These are phyloP conservation scores for Pinna nobilis DNA, from an alignment of 1,140 invertebrate genomes.

Conservation along the genomic window DNA sequence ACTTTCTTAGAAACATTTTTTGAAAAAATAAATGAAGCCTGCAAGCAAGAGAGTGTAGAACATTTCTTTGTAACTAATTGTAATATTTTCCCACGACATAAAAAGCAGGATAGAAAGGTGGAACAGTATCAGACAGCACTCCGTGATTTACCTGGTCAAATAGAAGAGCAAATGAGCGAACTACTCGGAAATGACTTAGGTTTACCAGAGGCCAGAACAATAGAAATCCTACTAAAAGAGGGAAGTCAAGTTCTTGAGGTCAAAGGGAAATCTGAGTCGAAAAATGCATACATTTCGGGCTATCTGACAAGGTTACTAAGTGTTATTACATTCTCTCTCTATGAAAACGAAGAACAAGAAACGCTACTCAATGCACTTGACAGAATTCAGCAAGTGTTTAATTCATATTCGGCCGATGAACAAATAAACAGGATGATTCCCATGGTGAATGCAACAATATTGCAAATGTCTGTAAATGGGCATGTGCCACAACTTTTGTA, in stretches of 20 bases:
- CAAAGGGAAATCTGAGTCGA: too few relatives aligned
- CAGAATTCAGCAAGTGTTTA: constrained; percentile 13
- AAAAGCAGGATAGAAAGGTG: not conserved
- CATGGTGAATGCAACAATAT: constrained; percentile 22
- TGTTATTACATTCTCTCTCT: constrained; percentile 26
- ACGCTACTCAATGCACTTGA: not conserved
- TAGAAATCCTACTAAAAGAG: too few relatives aligned
- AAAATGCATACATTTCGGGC: constrained; percentile 17
- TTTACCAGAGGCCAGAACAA: not conserved
- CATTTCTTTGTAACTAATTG: constrained; percentile 32
- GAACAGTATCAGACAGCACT: not conserved
- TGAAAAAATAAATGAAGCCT: not conserved
- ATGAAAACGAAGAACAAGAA: constrained; percentile 14
- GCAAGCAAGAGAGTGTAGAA: constrained; percentile 1
- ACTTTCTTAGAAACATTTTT: not conserved
- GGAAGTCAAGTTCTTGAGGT: too few relatives aligned
- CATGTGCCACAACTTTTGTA: not conserved
- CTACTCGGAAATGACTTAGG: constrained; percentile 3
- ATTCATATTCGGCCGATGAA: not conserved
- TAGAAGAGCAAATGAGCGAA: not conserved
- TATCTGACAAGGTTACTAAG: constrained; percentile 36
- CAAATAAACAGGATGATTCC: constrained; percentile 19
- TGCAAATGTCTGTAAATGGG: not conserved
- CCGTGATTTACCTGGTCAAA: not conserved
- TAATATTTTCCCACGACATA: constrained; percentile 39